Conservation (phyloP, 2,888 invertebrate genomes). For the Penaeus monodon region DNA sequence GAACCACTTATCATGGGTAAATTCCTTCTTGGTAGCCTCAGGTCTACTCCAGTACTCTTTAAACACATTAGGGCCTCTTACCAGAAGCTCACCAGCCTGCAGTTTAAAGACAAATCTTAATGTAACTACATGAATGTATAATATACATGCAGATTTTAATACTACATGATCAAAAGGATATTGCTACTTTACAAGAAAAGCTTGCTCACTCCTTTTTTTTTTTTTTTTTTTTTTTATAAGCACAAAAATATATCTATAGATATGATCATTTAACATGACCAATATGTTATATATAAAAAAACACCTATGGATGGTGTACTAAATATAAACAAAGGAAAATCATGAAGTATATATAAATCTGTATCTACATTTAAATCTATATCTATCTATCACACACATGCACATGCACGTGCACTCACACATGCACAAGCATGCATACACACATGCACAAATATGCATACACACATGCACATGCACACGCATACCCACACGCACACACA, state of each 20-base stretch:
- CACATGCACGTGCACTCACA: not conserved
- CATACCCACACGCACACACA: not conserved
- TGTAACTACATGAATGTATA: too few relatives aligned
- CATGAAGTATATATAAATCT: not conserved
- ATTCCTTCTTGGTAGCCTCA: slow-evolving; percentile 78
- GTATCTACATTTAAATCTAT: slow-evolving; percentile 5
- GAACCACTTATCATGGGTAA: slow-evolving; percentile 88
- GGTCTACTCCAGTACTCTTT: slow-evolving; percentile 84
- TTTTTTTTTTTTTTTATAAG: too few relatives aligned
- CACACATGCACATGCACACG: not conserved
- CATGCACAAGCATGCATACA: not conserved
- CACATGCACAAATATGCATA: not conserved
- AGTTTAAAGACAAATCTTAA: too few relatives aligned
- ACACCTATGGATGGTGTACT: not conserved
- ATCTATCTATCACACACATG: not conserved
- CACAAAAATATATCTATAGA: too few relatives aligned
- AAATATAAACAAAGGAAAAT: not conserved
- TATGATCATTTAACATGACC: too few relatives aligned
- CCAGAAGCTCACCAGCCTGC: slow-evolving; percentile 75
- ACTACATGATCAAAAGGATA: too few relatives aligned
- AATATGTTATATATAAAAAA: not conserved
- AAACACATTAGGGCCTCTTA: slow-evolving; percentile 80
- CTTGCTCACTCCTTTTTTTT: too few relatives aligned
- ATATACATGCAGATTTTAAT: too few relatives aligned
- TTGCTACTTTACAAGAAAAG: too few relatives aligned